A percentile compares a stretch with the other conserved stretches of the same genome.
Conservation (phyloP, 1,140 invertebrate species). For the Trialeurodes vaporariorum region DNA sequence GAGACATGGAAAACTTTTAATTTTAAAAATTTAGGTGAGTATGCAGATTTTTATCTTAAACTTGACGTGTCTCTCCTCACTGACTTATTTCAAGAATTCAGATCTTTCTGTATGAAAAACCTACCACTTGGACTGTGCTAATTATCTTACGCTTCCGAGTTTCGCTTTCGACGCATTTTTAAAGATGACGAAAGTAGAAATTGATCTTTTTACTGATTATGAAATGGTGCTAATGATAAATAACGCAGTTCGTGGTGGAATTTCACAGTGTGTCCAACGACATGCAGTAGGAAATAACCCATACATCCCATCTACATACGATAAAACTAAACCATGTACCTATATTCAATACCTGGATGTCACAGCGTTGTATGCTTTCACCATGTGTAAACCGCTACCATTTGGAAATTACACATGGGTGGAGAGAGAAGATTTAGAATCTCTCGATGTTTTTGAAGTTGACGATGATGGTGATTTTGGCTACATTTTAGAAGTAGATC, state of each 20-base stretch:
- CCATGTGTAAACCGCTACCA: not conserved
- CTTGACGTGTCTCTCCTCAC: not conserved
- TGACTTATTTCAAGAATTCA: not conserved
- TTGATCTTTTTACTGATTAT: not conserved
- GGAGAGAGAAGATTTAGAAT: not conserved
- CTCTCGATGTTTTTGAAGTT: not conserved
- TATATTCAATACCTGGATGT: not conserved
- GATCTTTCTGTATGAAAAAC: not conserved
- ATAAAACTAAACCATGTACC: not conserved
- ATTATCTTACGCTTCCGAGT: not conserved
- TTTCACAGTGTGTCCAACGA: not conserved
- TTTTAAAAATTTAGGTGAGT: not conserved
- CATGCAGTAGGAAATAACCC: not conserved
- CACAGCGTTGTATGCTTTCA: not conserved
- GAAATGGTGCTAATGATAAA: not conserved
- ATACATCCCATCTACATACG: not conserved
- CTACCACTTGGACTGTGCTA: not conserved
- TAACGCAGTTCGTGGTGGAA: not conserved
- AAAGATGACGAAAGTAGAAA: not conserved
- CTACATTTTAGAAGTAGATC: not conserved
- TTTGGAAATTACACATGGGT: not conserved
- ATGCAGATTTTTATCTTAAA: conserved; percentile 4
- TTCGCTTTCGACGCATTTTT: not conserved
- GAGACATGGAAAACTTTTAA: not conserved
- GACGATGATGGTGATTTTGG: not conserved